Evolutionary conservation across 2,888 invertebrate genomes (phyloP).

Genomic region (Xanthia togata): DNA sequence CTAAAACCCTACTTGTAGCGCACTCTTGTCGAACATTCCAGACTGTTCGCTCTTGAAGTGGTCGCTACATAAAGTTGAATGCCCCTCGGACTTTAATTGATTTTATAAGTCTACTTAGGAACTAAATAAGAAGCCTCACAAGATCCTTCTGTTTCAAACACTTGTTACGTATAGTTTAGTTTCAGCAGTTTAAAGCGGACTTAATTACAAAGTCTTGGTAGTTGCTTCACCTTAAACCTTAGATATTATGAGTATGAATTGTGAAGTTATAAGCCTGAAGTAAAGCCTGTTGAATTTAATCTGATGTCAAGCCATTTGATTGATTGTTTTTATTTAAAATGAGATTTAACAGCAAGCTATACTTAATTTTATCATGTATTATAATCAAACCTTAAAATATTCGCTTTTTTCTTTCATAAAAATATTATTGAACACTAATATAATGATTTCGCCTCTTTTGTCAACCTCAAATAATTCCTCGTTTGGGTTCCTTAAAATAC

Average conservation of each 20-base stretch:
- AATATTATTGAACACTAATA: no score
- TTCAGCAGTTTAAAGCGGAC: conserved; percentile 18
- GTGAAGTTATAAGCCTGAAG: background rate
- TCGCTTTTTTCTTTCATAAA: no score
- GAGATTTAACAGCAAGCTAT: no score
- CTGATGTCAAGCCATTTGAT: no score
- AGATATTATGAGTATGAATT: background rate
- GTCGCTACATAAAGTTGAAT: conserved; percentile 46
- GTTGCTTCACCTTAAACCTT: conserved; percentile 6
- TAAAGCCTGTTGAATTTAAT: no score
- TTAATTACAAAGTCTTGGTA: conserved; percentile 28
- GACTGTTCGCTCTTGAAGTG: conserved; percentile 45
- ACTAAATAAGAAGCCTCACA: conserved; percentile 65
- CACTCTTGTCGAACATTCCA: conserved; percentile 35
- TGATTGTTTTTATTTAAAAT: no score
- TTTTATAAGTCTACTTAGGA: conserved; percentile 64
- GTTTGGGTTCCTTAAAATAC: no score
- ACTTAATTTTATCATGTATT: no score
- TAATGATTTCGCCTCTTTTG: no score
- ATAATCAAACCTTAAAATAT: no score
- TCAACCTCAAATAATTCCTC: no score
- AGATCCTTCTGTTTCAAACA: conserved; percentile 45
- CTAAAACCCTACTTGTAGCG: conserved; percentile 33
- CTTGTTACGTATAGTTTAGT: conserved; percentile 33
- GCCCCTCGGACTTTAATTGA: conserved; percentile 62